Percentiles rank a stretch among this genome's conserved stretches.
These are phyloP conservation scores for Neostethus bicornis DNA, from an alignment of 2,797 vertebrate species.

Conservation along the genomic window DNA sequence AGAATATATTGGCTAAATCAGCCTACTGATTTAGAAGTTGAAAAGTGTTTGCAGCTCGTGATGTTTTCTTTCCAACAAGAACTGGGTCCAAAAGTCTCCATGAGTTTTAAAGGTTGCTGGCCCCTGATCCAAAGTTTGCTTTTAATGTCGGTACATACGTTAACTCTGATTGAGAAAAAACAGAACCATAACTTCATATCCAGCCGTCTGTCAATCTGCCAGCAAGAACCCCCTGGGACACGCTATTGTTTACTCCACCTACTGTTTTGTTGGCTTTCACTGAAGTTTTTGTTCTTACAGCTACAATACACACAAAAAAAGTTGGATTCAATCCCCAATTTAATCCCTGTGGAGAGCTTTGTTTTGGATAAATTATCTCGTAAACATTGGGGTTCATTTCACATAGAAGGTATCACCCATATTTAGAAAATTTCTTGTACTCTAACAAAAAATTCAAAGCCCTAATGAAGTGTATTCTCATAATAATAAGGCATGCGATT, in stretches of 20 bases:
- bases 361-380: constrained; percentile 2
- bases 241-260: constrained; percentile 44
- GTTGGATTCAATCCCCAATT: constrained; percentile 17
- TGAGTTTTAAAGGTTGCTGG: too few species aligned
- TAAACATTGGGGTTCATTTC: constrained; percentile 1
- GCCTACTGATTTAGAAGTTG: too few species aligned
- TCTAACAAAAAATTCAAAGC: not conserved
- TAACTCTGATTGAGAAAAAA: constrained; percentile 28
- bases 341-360: not conserved
- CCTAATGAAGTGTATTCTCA: not conserved
- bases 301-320: constrained; percentile 20
- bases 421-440: not conserved
- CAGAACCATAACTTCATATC: constrained; percentile 36
- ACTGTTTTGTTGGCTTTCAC: constrained; percentile 46
- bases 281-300: constrained; percentile 26
- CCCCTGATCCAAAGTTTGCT: not conserved
- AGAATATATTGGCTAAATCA: too few species aligned
- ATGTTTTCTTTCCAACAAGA: too few species aligned
- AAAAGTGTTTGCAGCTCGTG: too few species aligned
- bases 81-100: too few species aligned
- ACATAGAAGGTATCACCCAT: not conserved
- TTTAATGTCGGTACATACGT: not conserved
- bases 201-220: constrained; percentile 48
- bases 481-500: not conserved
- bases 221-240: constrained; percentile 37